phyloP scores from a whole-genome alignment of 2,888 invertebrate species.

The Romanomermis culicivorax region DNA sequence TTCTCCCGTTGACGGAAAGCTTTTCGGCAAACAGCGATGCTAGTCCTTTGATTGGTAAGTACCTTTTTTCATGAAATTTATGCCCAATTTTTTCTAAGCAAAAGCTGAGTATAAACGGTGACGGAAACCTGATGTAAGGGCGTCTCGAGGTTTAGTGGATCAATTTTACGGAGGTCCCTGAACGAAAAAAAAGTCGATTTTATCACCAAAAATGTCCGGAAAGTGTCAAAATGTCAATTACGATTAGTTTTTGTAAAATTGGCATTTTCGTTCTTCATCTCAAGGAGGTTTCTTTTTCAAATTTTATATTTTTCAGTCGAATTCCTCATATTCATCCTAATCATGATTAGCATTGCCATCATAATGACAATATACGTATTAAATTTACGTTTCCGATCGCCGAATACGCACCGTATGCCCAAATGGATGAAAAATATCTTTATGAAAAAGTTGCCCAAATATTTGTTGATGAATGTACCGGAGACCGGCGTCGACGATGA shows the following conservation, averaged over 20 bases:
- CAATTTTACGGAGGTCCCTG: no score
- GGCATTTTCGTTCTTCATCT: no score
- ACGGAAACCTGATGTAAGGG: no score
- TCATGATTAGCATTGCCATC: slow-evolving; percentile 57
- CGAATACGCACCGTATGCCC: slow-evolving; percentile 82
- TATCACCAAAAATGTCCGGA: no score
- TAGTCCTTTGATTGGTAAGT: slow-evolving; percentile 33
- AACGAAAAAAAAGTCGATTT: no score
- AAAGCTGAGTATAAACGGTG: no score
- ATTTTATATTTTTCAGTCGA: slow-evolving; percentile 42
- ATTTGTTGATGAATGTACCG: slow-evolving; percentile 73
- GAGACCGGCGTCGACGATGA: slow-evolving; percentile 26
- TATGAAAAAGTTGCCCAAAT: slow-evolving; percentile 66
- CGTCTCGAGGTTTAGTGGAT: no score
- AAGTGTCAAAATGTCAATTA: no score
- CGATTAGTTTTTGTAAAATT: no score
- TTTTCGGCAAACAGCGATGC: slow-evolving; percentile 89
- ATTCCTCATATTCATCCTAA: slow-evolving; percentile 88
- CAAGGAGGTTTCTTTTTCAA: no score
- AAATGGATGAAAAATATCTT: slow-evolving; percentile 68
- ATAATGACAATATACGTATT: slow-evolving; percentile 41
- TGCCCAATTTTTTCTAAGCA: no score
- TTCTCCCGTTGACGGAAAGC: slow-evolving; percentile 63
- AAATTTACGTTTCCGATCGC: slow-evolving; percentile 64
- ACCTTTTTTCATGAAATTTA: no score